Percentiles rank a stretch among this genome's conserved stretches.
These are phyloP conservation scores for Perca flavescens DNA, from an alignment of 2,113 vertebrate species.

Conservation along the genomic window DNA sequence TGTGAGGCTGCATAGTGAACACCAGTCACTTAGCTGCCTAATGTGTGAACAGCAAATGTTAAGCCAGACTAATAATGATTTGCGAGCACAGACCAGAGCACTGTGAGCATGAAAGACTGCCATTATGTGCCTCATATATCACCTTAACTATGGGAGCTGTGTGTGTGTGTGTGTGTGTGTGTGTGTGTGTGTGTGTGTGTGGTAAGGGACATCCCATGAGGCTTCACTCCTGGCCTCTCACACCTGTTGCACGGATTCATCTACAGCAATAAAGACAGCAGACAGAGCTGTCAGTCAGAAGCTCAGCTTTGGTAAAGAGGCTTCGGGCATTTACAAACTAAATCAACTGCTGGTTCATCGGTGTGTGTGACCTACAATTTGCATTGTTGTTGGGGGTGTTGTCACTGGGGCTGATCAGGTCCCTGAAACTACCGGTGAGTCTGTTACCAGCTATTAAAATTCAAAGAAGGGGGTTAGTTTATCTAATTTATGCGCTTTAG, in stretches of 20 bases:
- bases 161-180: slow-evolving; percentile 30
- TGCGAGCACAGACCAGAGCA: slow-evolving; percentile 57
- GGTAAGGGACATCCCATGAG: slow-evolving; percentile 38
- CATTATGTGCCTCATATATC: slow-evolving; percentile 60
- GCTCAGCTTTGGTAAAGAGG: too few relatives aligned
- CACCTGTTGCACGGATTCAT: slow-evolving; percentile 70
- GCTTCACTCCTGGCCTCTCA: slow-evolving; percentile 44
- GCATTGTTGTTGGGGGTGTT: too few relatives aligned
- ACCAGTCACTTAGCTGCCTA: background rate
- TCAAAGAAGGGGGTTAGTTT: too few relatives aligned
- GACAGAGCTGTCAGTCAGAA: slow-evolving; percentile 49
- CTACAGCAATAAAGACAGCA: slow-evolving; percentile 54
- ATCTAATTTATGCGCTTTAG: too few relatives aligned
- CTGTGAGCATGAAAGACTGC: slow-evolving; percentile 32
- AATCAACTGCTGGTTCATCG: too few relatives aligned
- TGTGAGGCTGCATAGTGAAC: background rate
- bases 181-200: slow-evolving; percentile 30
- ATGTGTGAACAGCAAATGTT: slow-evolving; percentile 61
- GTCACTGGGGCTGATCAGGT: too few relatives aligned
- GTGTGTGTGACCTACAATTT: too few relatives aligned
- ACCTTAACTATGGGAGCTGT: background rate
- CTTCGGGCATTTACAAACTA: too few relatives aligned
- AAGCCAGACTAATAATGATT: slow-evolving; percentile 47
- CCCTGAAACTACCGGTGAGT: too few relatives aligned
- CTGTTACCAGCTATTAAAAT: too few relatives aligned